Evolutionary conservation across 2,888 invertebrate genomes (phyloP), one percentile per base, ranked within the genome.

Genomic region (Scrobipalpa costella): DNA sequence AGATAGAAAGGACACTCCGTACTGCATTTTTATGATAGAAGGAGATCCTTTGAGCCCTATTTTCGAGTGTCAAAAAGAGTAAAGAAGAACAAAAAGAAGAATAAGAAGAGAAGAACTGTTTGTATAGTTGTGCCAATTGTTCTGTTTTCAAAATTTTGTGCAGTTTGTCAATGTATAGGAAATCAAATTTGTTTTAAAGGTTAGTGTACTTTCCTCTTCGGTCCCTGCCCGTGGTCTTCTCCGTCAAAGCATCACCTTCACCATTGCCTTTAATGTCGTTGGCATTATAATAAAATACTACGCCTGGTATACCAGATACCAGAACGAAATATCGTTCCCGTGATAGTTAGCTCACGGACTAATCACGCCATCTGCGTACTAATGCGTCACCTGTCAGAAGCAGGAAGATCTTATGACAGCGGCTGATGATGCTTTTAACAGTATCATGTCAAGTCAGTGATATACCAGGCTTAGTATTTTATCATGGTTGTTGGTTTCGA

Each of bases 1-100:
- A 52, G 11, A 52, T 21, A 52, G 50, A 52, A 52, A 19, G 21
- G 50, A 19, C 50, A 52, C 50, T 21, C 50, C 21, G 50, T 11
- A 52, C 21, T 44, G 44, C 44, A 44, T 52, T 52, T 21, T 21
- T 19, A 27, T 19, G 19, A 13, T 52, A 1, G 19, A 52, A 50
- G 19, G 19, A 52, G 21, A 52, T 27, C 50, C 27, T 52, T 27
- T 52, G 21, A 52, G 21, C 17, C 50, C 50, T 21, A 13, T 9
- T 21, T 52, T 19, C n/a, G 44, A 44, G 44, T 49, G 49, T 49
- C 19, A 13, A 2, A 19, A 19, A 50, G 11, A 52, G 50, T 21
- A 52, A 11, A 13, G 21, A 27, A 2, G 11, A 21, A 52, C 13
- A 52, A 52, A 52, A 21, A 52, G 17, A 49, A 49, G 11, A 50